A percentile compares a stretch with the other conserved stretches of the same genome.
Conservation (phyloP, 2,113 vertebrate genomes). For the Halichoerus grypus region DNA sequence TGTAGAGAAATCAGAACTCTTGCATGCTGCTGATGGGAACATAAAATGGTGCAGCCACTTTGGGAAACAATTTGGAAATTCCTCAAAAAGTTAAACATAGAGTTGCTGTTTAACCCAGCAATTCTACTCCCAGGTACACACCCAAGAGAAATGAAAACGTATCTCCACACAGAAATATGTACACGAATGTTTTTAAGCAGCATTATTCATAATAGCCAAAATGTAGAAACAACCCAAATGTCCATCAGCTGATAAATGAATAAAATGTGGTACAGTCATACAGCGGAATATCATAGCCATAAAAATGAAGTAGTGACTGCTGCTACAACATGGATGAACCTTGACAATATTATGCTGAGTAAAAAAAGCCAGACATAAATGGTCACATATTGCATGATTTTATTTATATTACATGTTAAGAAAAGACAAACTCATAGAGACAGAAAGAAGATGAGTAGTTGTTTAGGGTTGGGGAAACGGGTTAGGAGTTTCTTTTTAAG, state of each 20-base stretch:
- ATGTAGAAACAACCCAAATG: neutral
- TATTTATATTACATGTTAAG: neutral
- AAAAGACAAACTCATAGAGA: neutral
- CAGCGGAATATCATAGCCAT: neutral
- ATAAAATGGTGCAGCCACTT: neutral
- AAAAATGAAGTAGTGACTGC: neutral
- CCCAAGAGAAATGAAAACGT: neutral
- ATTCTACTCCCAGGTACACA: neutral
- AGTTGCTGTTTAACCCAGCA: neutral
- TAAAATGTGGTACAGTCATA: neutral
- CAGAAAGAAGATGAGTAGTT: neutral
- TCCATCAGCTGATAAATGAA: neutral
- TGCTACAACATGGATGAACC: neutral
- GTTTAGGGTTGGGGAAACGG: neutral
- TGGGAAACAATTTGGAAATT: neutral
- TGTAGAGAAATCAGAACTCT: neutral
- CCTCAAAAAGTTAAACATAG: neutral
- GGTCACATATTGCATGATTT: neutral
- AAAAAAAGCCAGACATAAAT: neutral
- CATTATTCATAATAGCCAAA: neutral
- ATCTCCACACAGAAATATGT: neutral
- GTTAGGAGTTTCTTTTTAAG: neutral
- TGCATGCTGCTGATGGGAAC: neutral
- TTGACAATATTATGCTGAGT: neutral
- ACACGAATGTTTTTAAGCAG: neutral